Evolutionary conservation across 1,140 invertebrate genomes (phyloP).

Genomic region (Maconellicoccus hirsutus): DNA sequence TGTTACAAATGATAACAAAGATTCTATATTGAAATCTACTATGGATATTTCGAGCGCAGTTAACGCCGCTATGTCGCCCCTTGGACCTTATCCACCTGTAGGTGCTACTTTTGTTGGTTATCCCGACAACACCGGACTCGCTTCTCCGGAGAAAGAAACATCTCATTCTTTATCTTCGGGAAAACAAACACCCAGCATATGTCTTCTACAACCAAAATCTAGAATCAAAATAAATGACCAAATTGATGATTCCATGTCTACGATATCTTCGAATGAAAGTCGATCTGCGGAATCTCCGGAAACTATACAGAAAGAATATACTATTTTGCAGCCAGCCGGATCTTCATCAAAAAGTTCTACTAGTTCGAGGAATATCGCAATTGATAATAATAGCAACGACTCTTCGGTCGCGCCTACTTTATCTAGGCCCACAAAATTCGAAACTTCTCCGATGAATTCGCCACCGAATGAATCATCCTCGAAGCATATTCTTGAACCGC

Average conservation of each 20-base stretch:
- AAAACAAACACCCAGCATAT: conserved; percentile 25
- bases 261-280: neutral
- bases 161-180: conserved; percentile 39
- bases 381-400: conserved; percentile 40
- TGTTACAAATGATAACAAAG: conserved; percentile 40
- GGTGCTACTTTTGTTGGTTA: conserved; percentile 51
- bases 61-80: conserved; percentile 36
- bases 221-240: conserved; percentile 34
- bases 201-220: conserved; percentile 26
- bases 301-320: conserved; percentile 55
- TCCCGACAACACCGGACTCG: conserved; percentile 36
- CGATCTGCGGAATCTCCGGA: conserved; percentile 41
- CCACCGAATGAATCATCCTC: neutral
- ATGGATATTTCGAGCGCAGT: conserved; percentile 34
- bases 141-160: conserved; percentile 34
- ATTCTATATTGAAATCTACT: conserved; percentile 21
- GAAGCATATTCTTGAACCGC: conserved; percentile 8
- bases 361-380: conserved; percentile 39
- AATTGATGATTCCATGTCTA: conserved; percentile 29
- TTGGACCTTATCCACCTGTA: conserved; percentile 46
- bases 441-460: neutral
- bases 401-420: neutral
- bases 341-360: conserved; percentile 60
- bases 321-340: conserved; percentile 66
- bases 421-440: neutral